Evolutionary conservation across 2,797 vertebrate species (phyloP), one percentile per base, ranked within the genome.

Genomic region (Diceros bicornis): DNA sequence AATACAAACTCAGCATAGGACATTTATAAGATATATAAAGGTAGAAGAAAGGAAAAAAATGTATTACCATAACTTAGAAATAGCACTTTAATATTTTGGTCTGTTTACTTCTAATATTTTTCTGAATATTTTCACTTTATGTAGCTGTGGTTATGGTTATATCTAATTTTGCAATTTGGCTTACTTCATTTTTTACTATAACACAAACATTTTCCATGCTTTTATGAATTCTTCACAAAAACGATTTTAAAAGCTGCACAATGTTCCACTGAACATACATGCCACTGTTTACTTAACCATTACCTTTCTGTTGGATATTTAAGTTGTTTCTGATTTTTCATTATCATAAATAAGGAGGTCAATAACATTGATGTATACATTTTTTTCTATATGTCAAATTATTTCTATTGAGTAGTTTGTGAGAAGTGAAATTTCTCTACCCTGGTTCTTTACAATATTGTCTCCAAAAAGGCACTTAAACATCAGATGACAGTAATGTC

Each of bases 301-400:
- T 41, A 18, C 10, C 44, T 91, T 88, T 81, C 21, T 37, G 5
- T 27, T 25, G 18, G 78, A 25, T 64, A 32, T 71, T 68, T 79
- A 90, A 62, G 62, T 44, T 72, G 47, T 82, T 87, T 34, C 41
- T 91, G n/a, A 75, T 29, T 86, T 92, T 74, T 75, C 52, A 82
- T 41, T 81, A 85, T 17, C 72, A 74, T 13, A 59, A 89, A 57
- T n/a, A 85, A 66, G n/a, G 13, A 55, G 50, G 61, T 59, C 29
- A 83, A 32, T 74, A 74, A 81, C 11, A 69, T 77, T 75, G 62
- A 66, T 20, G 4, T 8, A 57, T 13, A 59, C 21, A 32, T 34
- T 68, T 69, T 61, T 37, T 69, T 29, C 37, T 59, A 61, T 18
- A 89, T 68, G 89, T 71, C 18, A 72, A 50, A 66, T 82, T 47